A percentile compares a stretch with the other conserved stretches of the same genome.
Evolutionary conservation across 1,140 invertebrate genomes (phyloP).

Genomic region (Teleogryllus occipitalis): DNA sequence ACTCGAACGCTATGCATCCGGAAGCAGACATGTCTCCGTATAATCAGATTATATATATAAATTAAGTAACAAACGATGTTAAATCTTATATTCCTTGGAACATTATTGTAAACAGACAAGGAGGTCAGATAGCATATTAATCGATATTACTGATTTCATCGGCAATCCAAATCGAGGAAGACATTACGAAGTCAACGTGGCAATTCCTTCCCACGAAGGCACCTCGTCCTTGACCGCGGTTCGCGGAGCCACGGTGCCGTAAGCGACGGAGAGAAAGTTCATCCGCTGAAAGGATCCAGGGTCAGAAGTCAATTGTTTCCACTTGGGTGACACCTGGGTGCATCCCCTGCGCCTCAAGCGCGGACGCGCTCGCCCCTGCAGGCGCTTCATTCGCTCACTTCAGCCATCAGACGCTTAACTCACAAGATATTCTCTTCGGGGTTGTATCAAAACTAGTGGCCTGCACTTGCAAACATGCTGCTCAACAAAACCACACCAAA

Average conservation of each 20-base stretch:
- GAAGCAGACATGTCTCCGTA: no score
- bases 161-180: neutral
- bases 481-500: no score
- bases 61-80: no score
- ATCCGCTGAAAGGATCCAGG: neutral
- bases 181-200: neutral
- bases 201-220: neutral
- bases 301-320: constrained; percentile 1
- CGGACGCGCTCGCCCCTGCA: no score
- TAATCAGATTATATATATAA: no score
- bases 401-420: no score
- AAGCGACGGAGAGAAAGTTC: neutral
- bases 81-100: no score
- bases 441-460: no score
- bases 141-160: neutral
- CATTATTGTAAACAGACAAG: neutral
- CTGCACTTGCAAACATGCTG: no score
- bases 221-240: neutral
- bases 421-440: no score
- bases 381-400: no score
- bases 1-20: no score
- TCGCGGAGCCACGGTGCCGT: neutral
- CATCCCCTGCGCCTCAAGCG: neutral
- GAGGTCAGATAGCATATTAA: neutral
- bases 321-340: neutral